Evolutionary conservation across 2,113 vertebrate genomes (phyloP), one percentile per base, ranked within the genome.

Genomic region (Phalacrocorax pelagicus): DNA sequence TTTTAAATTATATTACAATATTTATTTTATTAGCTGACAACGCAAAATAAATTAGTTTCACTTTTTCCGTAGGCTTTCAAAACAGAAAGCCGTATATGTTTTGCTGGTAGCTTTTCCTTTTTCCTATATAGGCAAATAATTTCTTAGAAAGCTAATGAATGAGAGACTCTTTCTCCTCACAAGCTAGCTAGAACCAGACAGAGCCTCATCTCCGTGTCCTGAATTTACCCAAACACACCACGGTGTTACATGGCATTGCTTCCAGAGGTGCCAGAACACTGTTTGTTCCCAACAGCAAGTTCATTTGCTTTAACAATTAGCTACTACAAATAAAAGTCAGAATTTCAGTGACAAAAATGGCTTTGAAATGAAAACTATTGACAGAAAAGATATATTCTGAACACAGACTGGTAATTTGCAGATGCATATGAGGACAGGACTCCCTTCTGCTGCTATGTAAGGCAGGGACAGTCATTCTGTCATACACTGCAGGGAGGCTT

Each of bases 11-110:
- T 69, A 86, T 63, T 40, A 38, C 8, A 38, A 27, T 6, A 67
- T 82, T 72, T 89, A 73, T 92, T 88, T 88, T 69, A 70, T 67
- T 57, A 83, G 42, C 49, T 78, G 36, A 47, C 72, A 88, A 75
- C 55, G 36, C 29, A 63, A 86, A 93, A 80, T 32, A 86, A 83
- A 38, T 34, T 36, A 27, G 24, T 86, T 92, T 51, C 51, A 47
- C 26, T 81, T 89, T 75, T 75, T 55, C 46, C 17, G 58, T 4
- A 38, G 27, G n/a, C 40, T 92, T 88, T 88, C 36, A 81, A 94
- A 84, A 22, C 12, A 72, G 73, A 88, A 83, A 71, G 38, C 16
- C 9, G 3, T 70, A 3, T 57, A 12, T 38, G 16, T 75, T 92
- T 77, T 74, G n/a, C n/a, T 65, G 63, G 22, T 61, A 79, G n/a